Percentiles rank a stretch among this genome's conserved stretches.
Evolutionary conservation across 2,888 invertebrate genomes (phyloP).

Genomic region (Diarsia brunnea): DNA sequence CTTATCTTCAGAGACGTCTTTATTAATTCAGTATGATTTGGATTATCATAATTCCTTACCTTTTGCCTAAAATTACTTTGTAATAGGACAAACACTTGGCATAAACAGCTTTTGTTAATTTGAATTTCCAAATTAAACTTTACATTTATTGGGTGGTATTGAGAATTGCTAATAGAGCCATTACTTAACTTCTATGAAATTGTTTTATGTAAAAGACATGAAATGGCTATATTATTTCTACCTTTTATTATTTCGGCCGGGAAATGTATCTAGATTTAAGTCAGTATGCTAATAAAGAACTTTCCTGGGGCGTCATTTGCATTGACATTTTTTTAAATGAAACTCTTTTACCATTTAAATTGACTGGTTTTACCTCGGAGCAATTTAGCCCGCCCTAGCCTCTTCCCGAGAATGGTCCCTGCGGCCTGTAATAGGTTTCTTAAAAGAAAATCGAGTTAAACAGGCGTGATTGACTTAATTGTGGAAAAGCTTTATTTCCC

Average conservation of each 20-base stretch:
- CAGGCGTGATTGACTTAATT: constrained; percentile 88
- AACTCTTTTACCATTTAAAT: constrained; percentile 88
- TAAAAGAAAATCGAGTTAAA: constrained; percentile 88
- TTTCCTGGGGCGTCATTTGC: constrained; percentile 76
- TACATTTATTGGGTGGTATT: constrained; percentile 56
- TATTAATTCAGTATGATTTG: constrained; percentile 74
- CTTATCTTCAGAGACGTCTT: constrained; percentile 65
- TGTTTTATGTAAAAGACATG: constrained; percentile 16
- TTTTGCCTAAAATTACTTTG: constrained; percentile 71
- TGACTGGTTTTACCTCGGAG: constrained; percentile 85
- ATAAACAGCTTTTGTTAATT: constrained; percentile 69
- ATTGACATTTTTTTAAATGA: constrained; percentile 82
- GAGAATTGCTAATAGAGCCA: constrained; percentile 34
- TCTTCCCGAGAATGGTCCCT: constrained; percentile 82
- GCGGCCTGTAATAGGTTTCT: constrained; percentile 87
- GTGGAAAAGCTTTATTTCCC: constrained; percentile 78
- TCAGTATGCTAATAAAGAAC: constrained; percentile 65
- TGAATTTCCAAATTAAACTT: constrained; percentile 61
- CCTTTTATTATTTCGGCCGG: constrained; percentile 35
- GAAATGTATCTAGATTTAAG: constrained; percentile 56
- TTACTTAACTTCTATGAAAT: constrained; percentile 24
- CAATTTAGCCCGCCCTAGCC: constrained; percentile 79
- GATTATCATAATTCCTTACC: constrained; percentile 74
- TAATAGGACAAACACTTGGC: constrained; percentile 70
- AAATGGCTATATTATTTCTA: constrained; percentile 25